Evolutionary conservation across 1,140 invertebrate genomes (phyloP).

Genomic region (Calliphora vicina): DNA sequence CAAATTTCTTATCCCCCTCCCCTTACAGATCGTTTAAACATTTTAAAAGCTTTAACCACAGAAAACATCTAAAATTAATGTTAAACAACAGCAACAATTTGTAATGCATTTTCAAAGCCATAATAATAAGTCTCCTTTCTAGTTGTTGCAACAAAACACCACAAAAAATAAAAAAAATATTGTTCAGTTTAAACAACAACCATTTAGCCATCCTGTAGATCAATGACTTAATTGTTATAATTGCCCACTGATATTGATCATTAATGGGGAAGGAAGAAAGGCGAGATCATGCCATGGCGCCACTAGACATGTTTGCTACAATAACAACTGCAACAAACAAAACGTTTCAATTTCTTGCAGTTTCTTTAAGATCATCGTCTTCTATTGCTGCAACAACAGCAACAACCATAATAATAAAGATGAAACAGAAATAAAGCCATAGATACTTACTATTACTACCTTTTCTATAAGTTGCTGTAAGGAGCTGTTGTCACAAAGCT

Average conservation of each 20-base stretch:
- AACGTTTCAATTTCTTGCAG: neutral
- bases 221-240: conserved; percentile 33
- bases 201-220: conserved; percentile 9
- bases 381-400: neutral
- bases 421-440: neutral
- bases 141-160: neutral
- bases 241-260: conserved; percentile 24
- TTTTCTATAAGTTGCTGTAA: neutral
- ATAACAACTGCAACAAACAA: neutral
- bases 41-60: neutral
- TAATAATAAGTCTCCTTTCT: neutral
- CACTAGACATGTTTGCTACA: conserved; percentile 19
- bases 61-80: neutral
- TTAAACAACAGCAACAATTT: conserved; percentile 2
- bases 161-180: neutral
- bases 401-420: neutral
- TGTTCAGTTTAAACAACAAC: neutral
- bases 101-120: neutral
- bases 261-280: neutral
- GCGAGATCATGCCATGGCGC: neutral
- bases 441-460: neutral
- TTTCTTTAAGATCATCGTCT: neutral
- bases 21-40: neutral
- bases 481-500: too few relatives aligned
- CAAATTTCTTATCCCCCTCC: neutral